Evolutionary conservation across 2,113 vertebrate species (phyloP).

Genomic region (Pitta sordida): DNA sequence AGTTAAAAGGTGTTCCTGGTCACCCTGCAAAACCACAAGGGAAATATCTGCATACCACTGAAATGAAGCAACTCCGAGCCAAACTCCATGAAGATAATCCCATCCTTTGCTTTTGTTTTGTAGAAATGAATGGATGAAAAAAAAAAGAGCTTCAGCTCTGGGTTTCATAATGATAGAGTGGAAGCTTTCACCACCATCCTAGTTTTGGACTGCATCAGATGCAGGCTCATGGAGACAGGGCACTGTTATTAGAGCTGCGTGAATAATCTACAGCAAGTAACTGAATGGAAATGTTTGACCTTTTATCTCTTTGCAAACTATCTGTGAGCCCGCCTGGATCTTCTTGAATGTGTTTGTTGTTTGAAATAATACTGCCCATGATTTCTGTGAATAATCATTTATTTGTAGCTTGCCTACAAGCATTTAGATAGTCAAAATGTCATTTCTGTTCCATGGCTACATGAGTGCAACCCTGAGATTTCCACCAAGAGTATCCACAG

Average conservation of each 20-base stretch:
- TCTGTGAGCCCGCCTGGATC: constrained; percentile 18
- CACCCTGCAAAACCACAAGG: background rate
- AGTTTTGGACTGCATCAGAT: constrained; percentile 4
- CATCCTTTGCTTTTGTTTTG: background rate
- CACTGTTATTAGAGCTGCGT: constrained; percentile 11
- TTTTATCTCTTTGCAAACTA: constrained; percentile 34
- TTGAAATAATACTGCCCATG: constrained; percentile 13
- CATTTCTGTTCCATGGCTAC: constrained; percentile 11
- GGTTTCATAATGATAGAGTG: background rate
- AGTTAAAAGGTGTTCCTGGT: background rate
- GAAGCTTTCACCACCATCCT: constrained; percentile 11
- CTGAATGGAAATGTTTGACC: constrained; percentile 23
- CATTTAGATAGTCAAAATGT: constrained; percentile 33
- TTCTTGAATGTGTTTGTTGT: constrained; percentile 54
- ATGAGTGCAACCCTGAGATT: background rate
- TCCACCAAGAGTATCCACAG: background rate
- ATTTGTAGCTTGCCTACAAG: background rate
- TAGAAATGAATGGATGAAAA: background rate
- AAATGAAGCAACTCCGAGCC: background rate
- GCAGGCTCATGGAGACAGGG: constrained; percentile 15
- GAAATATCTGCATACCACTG: background rate
- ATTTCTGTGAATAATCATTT: constrained; percentile 47
- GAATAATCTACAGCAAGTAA: constrained; percentile 35
- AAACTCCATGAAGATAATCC: background rate
- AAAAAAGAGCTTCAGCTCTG: background rate